Conservation (phyloP, 2,113 vertebrate species). For the Galbula dea region DNA sequence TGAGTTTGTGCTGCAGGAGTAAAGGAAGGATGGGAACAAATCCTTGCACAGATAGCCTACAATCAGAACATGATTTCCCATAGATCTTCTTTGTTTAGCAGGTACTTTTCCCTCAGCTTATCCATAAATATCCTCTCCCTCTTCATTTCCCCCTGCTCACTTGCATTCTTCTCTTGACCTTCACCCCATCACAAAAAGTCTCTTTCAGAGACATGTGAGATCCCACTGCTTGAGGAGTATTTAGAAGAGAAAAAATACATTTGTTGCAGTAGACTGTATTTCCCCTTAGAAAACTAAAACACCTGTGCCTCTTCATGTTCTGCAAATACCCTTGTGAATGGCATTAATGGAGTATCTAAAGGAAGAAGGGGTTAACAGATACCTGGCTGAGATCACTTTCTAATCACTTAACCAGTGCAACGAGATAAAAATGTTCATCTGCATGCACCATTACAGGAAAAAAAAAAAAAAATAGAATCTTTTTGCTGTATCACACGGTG, state of each 20-base stretch:
- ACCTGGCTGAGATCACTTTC: neutral
- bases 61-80: constrained; percentile 22
- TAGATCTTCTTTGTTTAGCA: neutral
- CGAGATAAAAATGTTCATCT: neutral
- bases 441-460: neutral
- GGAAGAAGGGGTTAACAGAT: neutral
- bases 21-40: constrained; percentile 7
- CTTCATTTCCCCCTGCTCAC: neutral
- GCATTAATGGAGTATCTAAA: neutral
- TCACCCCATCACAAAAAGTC: neutral
- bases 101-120: neutral
- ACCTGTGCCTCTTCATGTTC: neutral
- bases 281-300: neutral
- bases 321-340: neutral
- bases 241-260: neutral
- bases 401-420: neutral
- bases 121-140: constrained; percentile 4
- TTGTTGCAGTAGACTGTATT: neutral
- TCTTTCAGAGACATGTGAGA: neutral
- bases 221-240: neutral
- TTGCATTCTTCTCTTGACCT: neutral
- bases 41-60: neutral
- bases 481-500: neutral
- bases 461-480: neutral
- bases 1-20: constrained; percentile 17